These are phyloP conservation scores for Erythrocercus mccallii DNA, from an alignment of 2,113 vertebrate genomes.

Conservation along the genomic window DNA sequence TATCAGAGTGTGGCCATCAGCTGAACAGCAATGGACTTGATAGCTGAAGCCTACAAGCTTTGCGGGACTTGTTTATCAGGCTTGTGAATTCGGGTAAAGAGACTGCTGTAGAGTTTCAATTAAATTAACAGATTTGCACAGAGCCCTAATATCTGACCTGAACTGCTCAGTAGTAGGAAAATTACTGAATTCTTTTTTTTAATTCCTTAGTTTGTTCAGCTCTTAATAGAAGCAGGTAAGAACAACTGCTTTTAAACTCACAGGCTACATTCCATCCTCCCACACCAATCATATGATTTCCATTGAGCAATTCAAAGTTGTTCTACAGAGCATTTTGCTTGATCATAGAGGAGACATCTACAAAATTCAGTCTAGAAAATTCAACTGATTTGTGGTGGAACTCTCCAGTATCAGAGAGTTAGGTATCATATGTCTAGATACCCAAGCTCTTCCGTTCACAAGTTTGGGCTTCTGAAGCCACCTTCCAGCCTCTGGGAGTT, in stretches of 20 bases:
- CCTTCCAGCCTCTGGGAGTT: not conserved
- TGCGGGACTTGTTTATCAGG: not conserved
- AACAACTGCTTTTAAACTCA: not conserved
- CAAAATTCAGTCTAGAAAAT: not conserved
- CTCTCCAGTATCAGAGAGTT: not conserved
- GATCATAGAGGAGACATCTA: not conserved
- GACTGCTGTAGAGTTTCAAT: not conserved
- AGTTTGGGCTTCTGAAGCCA: not conserved
- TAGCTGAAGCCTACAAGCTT: not conserved
- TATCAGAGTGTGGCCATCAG: not conserved
- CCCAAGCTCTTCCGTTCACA: not conserved
- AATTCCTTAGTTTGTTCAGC: not conserved
- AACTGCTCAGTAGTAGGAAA: not conserved
- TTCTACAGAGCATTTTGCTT: not conserved
- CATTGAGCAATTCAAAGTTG: not conserved
- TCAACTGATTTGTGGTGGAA: not conserved
- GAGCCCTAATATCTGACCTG: not conserved
- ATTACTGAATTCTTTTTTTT: not conserved
- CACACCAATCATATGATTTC: not conserved
- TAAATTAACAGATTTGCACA: not conserved
- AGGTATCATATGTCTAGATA: not conserved
- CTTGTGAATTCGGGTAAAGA: not conserved
- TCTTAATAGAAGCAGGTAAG: not conserved
- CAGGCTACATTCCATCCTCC: not conserved
- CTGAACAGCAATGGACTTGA: not conserved